Base-by-base conservation (phyloP, 2,797 vertebrate species). In the Balearica regulorum region DNA sequence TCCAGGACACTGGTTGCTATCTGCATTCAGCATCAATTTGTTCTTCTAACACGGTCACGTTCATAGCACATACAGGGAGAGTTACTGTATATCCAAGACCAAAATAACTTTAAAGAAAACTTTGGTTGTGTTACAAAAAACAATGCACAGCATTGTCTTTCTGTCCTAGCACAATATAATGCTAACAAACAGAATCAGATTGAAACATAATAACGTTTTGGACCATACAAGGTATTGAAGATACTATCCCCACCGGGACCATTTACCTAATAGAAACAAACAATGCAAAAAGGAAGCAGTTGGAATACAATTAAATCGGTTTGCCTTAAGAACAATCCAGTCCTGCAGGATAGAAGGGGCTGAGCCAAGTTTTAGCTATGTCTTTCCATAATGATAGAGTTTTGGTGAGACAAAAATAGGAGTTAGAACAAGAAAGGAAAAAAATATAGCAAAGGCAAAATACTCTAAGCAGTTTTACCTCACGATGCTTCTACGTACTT, bases 241-340 rank as follows among this genome's bases (percentile, higher is more conserved):
- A 89, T 61, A 95, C 82, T 92, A 95, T 88, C 25, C 95, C 95
- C 95, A 89, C 29, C 0, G 79, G 95, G 87, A 83, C 69, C 91
- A 90, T 83, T 91, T 69, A 91, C 91, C 91, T 91, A 91, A 94
- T 0, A 65, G 72, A 94, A 95, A 88, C 72, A 94, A 96, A 96
- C 91, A 97, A 94, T 58, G 79, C 78, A 94, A 73, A 95, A 94
- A 96, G 95, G 96, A 97, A 96, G 70, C 85, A 69, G 76, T 73
- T 76, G 58, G 61, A 96, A 94, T 76, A 90, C 73, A 95, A 94
- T 84, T 86, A 87, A 82, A 65, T n/a, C 2, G 3, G 87, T 91
- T 61, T 58, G 35, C 69, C 65, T 93, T 41, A 81, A 72, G 80
- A 97, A 95, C 92, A 96, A 90, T 87, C 71, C 71, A 53, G n/a